These are phyloP conservation scores for Chalcosyrphus nemorum DNA, from an alignment of 2,888 invertebrate genomes.

Conservation along the genomic window DNA sequence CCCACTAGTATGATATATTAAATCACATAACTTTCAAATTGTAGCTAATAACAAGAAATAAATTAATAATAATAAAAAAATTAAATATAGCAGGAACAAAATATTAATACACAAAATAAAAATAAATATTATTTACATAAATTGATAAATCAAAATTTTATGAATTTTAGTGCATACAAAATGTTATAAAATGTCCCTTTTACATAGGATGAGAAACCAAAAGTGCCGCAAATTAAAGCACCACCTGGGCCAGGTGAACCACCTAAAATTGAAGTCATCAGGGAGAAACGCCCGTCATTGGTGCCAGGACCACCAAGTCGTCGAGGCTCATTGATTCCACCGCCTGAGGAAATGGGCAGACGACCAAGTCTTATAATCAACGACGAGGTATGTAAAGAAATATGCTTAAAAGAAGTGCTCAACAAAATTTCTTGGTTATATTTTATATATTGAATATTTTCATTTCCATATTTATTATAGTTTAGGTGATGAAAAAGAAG, in stretches of 20 bases:
- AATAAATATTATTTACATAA: not conserved
- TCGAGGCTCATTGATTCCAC: constrained; percentile 94
- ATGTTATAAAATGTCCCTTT: not conserved
- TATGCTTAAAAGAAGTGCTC: too few species aligned
- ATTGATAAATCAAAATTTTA: too few species aligned
- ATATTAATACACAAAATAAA: too few species aligned
- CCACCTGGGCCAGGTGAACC: constrained; percentile 84
- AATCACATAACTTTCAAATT: too few species aligned
- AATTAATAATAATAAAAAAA: too few species aligned
- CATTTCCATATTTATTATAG: not conserved
- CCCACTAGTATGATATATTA: too few species aligned
- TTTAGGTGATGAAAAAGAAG: not conserved
- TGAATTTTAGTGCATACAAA: too few species aligned
- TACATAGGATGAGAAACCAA: constrained; percentile 80
- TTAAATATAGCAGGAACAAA: too few species aligned
- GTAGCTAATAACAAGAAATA: too few species aligned
- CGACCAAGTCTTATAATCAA: constrained; percentile 95
- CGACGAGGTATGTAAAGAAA: constrained; percentile 90
- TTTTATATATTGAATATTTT: not conserved
- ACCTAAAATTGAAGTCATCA: constrained; percentile 93
- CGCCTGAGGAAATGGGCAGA: constrained; percentile 93
- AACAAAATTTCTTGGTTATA: constrained; percentile 17
- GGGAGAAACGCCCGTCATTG: constrained; percentile 92
- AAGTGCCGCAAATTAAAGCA: constrained; percentile 87
- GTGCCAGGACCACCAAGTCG: constrained; percentile 87